Evolutionary conservation across 1,140 invertebrate genomes (phyloP), one percentile per base, ranked within the genome.

Genomic region (Drosophila nigrodunni): DNA sequence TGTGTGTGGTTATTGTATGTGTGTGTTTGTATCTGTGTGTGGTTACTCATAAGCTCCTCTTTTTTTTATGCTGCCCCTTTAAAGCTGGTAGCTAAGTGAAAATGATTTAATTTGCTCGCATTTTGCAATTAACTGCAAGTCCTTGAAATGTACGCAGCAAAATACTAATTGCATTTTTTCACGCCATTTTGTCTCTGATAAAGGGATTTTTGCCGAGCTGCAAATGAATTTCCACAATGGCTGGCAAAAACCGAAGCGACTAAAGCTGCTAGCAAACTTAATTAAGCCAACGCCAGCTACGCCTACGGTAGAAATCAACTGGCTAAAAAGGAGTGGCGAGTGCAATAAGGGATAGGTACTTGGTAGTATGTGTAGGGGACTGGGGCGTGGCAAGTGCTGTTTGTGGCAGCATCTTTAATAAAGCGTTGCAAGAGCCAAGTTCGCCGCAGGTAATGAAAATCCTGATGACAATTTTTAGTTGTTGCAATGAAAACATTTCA

Each of bases 391-490:
- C 39, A 21, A 43, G 18, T 13, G 34, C 41, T 44, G 64, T 6
- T 13, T 13, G 25, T 60, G 61, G 35, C 60, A 77, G 83, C 65
- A 80, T 78, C 85, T 88, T 89, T 89, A 89, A 89, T 89, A 90
- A 78, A 77, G 52, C 85, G 79, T 72, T 58, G 67, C 76, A 52
- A 61, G 68, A 73, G 74, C 77, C 77, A 89, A 89, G 68, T 81
- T 89, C 62, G 85, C 85, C 85, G 78, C 85, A 89, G 85, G 85
- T 89, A 89, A 89, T 89, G 85, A 85, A 83, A 89, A 89, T 81
- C 80, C 78, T 80, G 80, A 89, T 89, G 85, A 89, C 85, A 89
- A 88, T 89, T 89, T 89, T 89, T 89, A 89, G 85, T 89, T 89
- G 85, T 65, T 62, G 68, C 85, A 82, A 89, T 89, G 85, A 89